Percentiles rank a stretch among this genome's conserved stretches.
Evolutionary conservation across 2,113 vertebrate genomes (phyloP).

Genomic region (Crotalus tigris): DNA sequence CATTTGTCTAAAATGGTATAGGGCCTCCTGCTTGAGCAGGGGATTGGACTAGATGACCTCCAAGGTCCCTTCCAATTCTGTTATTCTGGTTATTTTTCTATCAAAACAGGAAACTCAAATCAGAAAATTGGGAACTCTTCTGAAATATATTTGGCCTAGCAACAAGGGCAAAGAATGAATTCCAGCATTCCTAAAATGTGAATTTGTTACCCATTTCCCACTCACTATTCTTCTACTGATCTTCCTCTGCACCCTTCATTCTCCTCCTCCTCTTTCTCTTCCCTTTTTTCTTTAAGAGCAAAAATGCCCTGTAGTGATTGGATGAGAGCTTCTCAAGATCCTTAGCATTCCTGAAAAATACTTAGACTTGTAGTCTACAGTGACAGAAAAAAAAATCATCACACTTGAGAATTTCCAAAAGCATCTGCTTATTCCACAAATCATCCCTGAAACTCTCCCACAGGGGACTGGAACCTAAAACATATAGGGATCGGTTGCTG

Average conservation of each 20-base stretch:
- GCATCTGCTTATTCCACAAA: neutral
- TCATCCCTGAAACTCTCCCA: neutral
- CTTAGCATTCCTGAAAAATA: neutral
- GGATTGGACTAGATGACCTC: neutral
- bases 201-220: neutral
- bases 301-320: conserved; percentile 12
- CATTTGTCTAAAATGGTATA: too few relatives aligned
- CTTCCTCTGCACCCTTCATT: neutral
- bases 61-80: conserved; percentile 32
- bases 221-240: neutral
- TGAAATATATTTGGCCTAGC: neutral
- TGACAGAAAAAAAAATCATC: neutral
- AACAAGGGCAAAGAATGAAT: neutral
- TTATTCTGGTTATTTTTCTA: conserved; percentile 35
- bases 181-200: neutral
- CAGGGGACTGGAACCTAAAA: too few relatives aligned
- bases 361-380: neutral
- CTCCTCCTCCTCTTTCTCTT: neutral
- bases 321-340: neutral
- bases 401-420: neutral
- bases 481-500: too few relatives aligned
- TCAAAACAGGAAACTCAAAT: neutral
- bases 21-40: too few relatives aligned
- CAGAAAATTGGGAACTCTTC: neutral
- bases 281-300: neutral